Conservation (phyloP, 2,888 invertebrate species). For the Parascotia fuliginaria region DNA sequence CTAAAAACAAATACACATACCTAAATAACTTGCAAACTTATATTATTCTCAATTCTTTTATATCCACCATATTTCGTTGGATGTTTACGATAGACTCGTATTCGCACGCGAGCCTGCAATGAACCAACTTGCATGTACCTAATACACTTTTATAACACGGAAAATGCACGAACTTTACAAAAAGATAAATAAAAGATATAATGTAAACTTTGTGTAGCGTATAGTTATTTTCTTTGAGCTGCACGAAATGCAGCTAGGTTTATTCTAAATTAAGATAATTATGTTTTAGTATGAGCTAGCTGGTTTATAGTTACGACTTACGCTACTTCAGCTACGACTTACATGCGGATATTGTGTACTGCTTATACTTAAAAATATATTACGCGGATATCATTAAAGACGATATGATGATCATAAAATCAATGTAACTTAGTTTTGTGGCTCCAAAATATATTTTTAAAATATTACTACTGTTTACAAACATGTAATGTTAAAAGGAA, state of each 20-base stretch:
- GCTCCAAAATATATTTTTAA: no score
- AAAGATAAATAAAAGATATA: constrained; percentile 7
- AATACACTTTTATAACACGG: constrained; percentile 24
- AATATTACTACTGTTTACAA: no score
- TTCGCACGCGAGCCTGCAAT: constrained; percentile 39
- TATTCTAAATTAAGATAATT: background rate
- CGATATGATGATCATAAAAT: no score
- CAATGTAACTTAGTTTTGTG: no score
- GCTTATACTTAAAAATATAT: no score
- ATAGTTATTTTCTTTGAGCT: constrained; percentile 10
- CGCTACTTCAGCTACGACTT: no score
- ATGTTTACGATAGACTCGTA: constrained; percentile 27
- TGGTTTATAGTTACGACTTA: no score
- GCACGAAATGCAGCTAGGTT: background rate
- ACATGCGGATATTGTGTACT: no score
- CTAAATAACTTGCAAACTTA: constrained; percentile 3
- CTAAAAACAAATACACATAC: no score
- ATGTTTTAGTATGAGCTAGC: background rate
- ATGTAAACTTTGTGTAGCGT: constrained; percentile 14
- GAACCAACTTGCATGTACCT: constrained; percentile 33
- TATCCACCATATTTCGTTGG: constrained; percentile 26
- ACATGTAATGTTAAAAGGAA: no score
- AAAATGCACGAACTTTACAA: constrained; percentile 19
- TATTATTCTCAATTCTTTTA: constrained; percentile 33
- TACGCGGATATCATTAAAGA: no score